A percentile compares a stretch with the other conserved stretches of the same genome.
These are phyloP conservation scores for Calyptomena viridis DNA, from an alignment of 2,113 vertebrate genomes.

Conservation along the genomic window DNA sequence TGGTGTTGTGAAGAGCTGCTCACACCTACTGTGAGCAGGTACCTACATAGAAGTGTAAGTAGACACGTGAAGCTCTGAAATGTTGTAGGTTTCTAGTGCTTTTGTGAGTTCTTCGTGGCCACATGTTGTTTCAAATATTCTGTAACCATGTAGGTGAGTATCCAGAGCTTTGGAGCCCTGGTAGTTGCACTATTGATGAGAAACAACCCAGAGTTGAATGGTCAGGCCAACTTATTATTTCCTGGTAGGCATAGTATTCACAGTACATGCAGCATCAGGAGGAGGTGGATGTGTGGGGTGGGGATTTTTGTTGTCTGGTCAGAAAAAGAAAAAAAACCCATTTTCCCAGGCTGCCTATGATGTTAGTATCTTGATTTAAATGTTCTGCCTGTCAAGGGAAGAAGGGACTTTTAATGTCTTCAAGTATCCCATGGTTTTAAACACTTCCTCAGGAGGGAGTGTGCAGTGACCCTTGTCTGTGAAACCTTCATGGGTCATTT, in stretches of 20 bases:
- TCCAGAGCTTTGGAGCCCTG: not conserved
- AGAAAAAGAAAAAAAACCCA: not conserved
- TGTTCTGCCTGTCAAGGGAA: not conserved
- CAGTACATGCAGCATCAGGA: not conserved
- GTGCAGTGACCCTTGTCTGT: not conserved
- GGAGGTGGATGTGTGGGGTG: not conserved
- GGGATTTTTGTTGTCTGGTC: not conserved
- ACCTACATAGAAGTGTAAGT: not conserved
- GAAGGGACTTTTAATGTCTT: constrained; percentile 17
- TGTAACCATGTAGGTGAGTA: not conserved
- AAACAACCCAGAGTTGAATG: not conserved
- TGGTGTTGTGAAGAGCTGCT: not conserved
- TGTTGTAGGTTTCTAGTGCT: not conserved
- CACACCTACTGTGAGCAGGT: not conserved
- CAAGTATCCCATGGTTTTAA: constrained; percentile 7
- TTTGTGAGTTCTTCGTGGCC: not conserved
- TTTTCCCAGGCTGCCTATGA: not conserved
- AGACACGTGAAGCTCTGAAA: not conserved
- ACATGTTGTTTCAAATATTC: not conserved
- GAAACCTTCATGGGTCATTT: constrained; percentile 37
- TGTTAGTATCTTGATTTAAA: not conserved
- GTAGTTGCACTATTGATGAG: not conserved
- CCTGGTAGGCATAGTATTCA: not conserved
- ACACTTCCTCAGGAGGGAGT: constrained; percentile 50
- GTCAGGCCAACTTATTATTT: not conserved